Percentiles rank a stretch among this genome's conserved stretches.
Evolutionary conservation across 2,113 vertebrate species (phyloP).

Genomic region (Trematomus loennbergii): DNA sequence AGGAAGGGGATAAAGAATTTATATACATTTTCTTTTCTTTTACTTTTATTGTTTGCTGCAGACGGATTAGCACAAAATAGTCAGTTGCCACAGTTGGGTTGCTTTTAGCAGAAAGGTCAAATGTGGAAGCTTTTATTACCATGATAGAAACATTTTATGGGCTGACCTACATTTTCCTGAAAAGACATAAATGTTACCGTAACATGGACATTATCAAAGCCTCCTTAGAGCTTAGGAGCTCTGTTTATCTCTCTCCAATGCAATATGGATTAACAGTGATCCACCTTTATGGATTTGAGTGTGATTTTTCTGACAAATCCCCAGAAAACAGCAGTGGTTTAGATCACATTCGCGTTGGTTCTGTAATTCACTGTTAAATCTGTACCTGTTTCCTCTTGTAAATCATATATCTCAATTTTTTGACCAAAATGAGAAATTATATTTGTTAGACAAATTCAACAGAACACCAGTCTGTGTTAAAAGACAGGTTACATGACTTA

Average conservation of each 20-base stretch:
- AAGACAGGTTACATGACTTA: no score
- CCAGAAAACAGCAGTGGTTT: not conserved
- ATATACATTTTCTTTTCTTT: not conserved
- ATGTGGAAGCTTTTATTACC: conserved; percentile 3
- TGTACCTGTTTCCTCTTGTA: not conserved
- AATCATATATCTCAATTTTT: not conserved
- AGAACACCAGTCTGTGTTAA: not conserved
- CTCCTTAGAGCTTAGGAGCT: conserved; percentile 5
- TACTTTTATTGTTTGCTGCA: not conserved
- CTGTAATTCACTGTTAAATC: not conserved
- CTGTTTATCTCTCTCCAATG: not conserved
- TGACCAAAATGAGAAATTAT: not conserved
- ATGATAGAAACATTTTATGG: conserved; percentile 22
- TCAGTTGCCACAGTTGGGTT: not conserved
- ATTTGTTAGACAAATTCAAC: not conserved
- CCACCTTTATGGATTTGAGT: conserved; percentile 4
- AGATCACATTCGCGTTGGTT: not conserved
- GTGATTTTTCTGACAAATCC: conserved; percentile 3
- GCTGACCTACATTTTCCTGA: conserved; percentile 40
- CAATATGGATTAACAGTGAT: conserved; percentile 3
- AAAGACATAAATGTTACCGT: conserved; percentile 1
- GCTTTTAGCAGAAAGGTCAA: conserved; percentile 1
- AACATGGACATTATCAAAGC: conserved; percentile 16
- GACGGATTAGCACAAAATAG: not conserved
- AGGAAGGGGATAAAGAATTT: not conserved